Base-by-base conservation (phyloP, 2,888 invertebrate species). In the Cheilosia impressa region DNA sequence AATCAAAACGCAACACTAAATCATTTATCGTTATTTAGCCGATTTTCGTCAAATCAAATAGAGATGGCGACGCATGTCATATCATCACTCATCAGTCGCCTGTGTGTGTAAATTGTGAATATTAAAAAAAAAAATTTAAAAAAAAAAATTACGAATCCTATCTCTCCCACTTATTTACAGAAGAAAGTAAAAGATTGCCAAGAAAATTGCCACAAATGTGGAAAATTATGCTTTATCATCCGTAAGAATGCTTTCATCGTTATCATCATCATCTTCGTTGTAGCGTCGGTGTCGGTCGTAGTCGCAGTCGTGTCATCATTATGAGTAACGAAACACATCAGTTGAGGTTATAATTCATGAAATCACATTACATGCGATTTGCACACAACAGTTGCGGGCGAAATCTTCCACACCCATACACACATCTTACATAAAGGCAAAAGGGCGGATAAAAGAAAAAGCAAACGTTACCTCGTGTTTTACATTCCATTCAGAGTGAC, bases 1-100 rank as follows among this genome's bases (percentile, higher is more conserved):
- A 83, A 83, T 83, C 78, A 79, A 79, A 83, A 68, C 73, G 83
- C 83, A 83, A 83, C 83, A 83, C 45, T 83, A 73, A 83, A 83
- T 72, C 78, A 79, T 78, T 83, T 73, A 82, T 73, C 73, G 68
- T 68, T 73, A 73, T 55, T 73, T 73, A 83, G 68, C 68, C 57
- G 72, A 78, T 79, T 83, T 79, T 55, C 19, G 27, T 45, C 45
- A 78, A 73, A 72, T 63, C 72, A 78, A 45, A 65, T 63, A 68
- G 43, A 38, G 34, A 34, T 9, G 34, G 9, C 45, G 57, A 52
- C 47, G 53, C 65, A 58, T 53, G 34, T n/a, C 43, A 50, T 15
- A 27, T 27, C 31, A 31, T 31, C n/a, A 17, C 15, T 0, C n/a
- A 17, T 17, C 15, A n/a, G 7, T 45, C 17, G 17, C 45, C 34